These are phyloP conservation scores for Ischnus inquisitorius DNA, from an alignment of 2,888 invertebrate species.

Conservation along the genomic window DNA sequence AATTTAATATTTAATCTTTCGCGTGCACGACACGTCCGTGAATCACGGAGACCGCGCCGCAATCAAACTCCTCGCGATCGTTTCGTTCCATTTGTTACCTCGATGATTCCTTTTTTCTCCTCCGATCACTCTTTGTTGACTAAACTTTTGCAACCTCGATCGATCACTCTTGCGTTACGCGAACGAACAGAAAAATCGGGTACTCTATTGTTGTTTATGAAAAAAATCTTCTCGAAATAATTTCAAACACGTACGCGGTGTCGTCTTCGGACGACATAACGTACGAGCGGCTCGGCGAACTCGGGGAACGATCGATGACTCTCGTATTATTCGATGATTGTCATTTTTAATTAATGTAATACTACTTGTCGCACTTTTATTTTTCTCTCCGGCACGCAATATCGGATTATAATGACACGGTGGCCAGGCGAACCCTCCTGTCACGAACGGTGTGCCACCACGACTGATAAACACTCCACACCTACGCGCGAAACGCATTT, in stretches of 20 bases:
- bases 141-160: neutral
- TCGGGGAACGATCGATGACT: conserved; percentile 47
- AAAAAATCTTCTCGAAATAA: neutral
- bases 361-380: neutral
- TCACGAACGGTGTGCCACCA: neutral
- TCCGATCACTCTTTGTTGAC: neutral
- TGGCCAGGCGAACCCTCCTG: neutral
- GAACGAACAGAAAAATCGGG: neutral
- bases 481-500: neutral
- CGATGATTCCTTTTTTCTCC: neutral
- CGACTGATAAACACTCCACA: neutral
- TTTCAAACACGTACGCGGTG: neutral
- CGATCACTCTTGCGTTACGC: neutral
- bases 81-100: conserved; percentile 18
- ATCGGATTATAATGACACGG: conserved; percentile 6
- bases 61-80: conserved; percentile 26
- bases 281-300: neutral
- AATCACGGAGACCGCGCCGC: conserved; percentile 46
- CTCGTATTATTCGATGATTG: conserved; percentile 41
- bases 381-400: conserved; percentile 10
- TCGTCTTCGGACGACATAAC: conserved; percentile 16
- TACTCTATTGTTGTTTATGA: neutral
- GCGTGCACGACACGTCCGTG: conserved; percentile 30
- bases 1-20: conserved; percentile 26
- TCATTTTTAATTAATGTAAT: conserved; percentile 25